Evolutionary conservation across 2,888 invertebrate genomes (phyloP), one percentile per base, ranked within the genome.

Genomic region (Plagodis pulveraria): DNA sequence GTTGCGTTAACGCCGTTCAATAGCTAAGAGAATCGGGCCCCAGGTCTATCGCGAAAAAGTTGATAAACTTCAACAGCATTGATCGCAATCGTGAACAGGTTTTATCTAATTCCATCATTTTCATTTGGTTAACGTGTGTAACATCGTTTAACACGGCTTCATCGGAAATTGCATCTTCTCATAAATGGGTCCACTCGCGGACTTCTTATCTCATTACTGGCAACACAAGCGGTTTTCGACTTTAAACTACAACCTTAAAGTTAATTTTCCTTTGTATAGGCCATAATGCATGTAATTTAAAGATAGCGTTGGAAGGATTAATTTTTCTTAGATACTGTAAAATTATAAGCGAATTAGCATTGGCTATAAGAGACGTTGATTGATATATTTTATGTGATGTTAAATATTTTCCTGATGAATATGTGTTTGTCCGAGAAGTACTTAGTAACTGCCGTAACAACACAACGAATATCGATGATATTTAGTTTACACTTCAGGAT

Each of bases 141-240:
- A 72, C 73, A 67, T 67, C 41, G 45, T 67, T 69, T 45, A 57
- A 58, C 65, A 61, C 77, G 56, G 74, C 72, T 77, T 75, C 80
- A 85, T 87, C 84, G 84, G 82, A 85, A 86, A 89, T 88, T 88
- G 78, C 84, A 85, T 88, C 85, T 84, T 74, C 70, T 75, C 77
- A 71, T 82, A 85, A 87, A 86, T 78, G 80, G 79, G 77, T 76
- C 82, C 77, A 77, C 84, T 79, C 76, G 22, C 10, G 40, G 76
- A 73, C 74, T 77, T 76, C 76, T 74, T 79, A 81, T 80, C 81
- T 77, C 78, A 82, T 83, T 83, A 87, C 62, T 6, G 62, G 78
- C 81, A 78, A 55, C 32, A 77, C 60, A 64, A 72, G 72, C 66
- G 49, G 58, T 53, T 57, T 51, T 56, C 56, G 48, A 63, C 62